Percentiles rank a stretch among this genome's conserved stretches.
phyloP scores from a whole-genome alignment of 1,140 invertebrate genomes.

The Drosophila mauritiana region DNA sequence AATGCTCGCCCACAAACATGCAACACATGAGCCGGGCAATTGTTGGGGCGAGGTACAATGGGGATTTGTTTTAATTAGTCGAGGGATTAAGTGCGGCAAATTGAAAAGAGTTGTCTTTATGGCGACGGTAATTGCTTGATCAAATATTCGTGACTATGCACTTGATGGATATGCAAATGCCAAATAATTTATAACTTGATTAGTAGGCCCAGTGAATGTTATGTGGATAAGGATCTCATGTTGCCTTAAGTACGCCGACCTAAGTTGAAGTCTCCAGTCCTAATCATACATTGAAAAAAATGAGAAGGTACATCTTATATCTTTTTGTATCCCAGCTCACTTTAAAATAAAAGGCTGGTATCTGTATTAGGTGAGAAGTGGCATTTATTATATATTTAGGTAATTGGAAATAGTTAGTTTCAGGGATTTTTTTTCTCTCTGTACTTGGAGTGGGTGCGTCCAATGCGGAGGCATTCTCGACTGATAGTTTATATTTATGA shows the following conservation, averaged over 20 bases:
- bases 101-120: constrained; percentile 41
- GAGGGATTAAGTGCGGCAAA: constrained; percentile 48
- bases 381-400: no score
- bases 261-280: constrained; percentile 36
- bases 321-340: no score
- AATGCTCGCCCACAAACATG: constrained; percentile 36
- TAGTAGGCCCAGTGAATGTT: constrained; percentile 29
- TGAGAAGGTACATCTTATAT: not conserved
- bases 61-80: constrained; percentile 71
- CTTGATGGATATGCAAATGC: constrained; percentile 40
- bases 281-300: not conserved
- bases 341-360: no score
- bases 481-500: constrained; percentile 64
- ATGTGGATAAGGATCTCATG: constrained; percentile 10
- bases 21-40: not conserved
- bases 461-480: constrained; percentile 8
- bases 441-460: constrained; percentile 1
- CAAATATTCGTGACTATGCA: constrained; percentile 28
- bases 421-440: no score
- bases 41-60: constrained; percentile 14
- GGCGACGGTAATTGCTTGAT: constrained; percentile 33
- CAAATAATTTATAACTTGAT: constrained; percentile 45
- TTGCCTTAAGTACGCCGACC: not conserved
- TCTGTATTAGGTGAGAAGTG: no score
- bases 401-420: no score